These are phyloP conservation scores for Butorides virescens DNA, from an alignment of 2,113 vertebrate genomes.

Conservation along the genomic window DNA sequence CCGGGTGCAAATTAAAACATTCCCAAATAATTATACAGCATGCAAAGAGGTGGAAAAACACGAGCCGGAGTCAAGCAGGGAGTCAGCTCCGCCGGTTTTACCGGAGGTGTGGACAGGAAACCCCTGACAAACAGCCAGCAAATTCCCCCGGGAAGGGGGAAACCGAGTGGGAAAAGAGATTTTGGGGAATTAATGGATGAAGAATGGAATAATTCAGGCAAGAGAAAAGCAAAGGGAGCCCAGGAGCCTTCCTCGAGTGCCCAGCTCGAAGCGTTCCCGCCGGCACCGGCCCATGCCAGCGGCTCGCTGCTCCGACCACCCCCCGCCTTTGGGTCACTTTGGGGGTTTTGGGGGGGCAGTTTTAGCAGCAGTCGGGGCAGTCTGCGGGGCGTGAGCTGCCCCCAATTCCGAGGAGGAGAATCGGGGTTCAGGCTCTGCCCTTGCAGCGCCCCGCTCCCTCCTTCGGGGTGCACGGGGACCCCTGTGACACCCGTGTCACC, in stretches of 20 bases:
- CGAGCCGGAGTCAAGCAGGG: neutral
- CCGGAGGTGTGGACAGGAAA: neutral
- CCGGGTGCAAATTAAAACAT: neutral
- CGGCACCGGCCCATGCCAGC: neutral
- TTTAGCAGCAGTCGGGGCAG: rapidly evolving
- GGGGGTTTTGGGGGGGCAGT: neutral
- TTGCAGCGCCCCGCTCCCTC: rapidly evolving
- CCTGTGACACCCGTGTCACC: neutral
- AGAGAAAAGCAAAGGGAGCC: neutral
- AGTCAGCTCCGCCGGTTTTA: neutral
- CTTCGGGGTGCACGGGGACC: neutral
- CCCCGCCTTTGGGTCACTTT: neutral
- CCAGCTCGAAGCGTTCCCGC: rapidly evolving
- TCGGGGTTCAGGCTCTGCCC: rapidly evolving
- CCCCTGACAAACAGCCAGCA: neutral
- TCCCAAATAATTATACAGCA: neutral
- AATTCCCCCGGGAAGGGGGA: neutral
- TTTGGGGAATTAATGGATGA: neutral
- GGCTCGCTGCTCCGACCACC: neutral
- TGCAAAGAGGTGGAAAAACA: neutral
- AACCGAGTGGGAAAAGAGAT: neutral
- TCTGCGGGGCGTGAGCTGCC: rapidly evolving
- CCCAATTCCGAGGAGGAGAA: neutral
- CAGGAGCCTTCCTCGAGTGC: neutral
- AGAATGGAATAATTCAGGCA: neutral